Evolutionary conservation across 2,888 invertebrate species (phyloP).

Genomic region (Phyllotreta cruciferae): DNA sequence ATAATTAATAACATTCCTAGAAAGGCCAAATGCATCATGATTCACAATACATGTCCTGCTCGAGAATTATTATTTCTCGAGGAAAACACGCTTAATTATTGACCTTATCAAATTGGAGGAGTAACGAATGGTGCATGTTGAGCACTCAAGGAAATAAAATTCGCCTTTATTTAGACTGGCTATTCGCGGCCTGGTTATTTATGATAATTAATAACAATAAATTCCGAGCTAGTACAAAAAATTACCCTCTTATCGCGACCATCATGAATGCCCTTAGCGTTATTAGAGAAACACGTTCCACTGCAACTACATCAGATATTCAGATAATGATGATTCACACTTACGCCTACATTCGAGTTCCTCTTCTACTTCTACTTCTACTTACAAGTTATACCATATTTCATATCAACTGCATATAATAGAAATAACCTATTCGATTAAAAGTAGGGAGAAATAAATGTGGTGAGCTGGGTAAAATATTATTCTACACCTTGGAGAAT

Average conservation of each 20-base stretch:
- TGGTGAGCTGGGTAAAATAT: constrained; percentile 5
- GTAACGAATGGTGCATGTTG: too few relatives aligned
- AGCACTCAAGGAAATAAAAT: too few relatives aligned
- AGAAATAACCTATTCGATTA: too few relatives aligned
- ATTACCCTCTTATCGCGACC: too few relatives aligned
- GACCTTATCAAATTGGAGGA: too few relatives aligned
- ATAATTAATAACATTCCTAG: constrained; percentile 10
- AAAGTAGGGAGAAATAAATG: too few relatives aligned
- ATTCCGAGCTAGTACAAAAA: too few relatives aligned
- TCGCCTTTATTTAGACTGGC: too few relatives aligned
- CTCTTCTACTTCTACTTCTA: constrained; percentile 2
- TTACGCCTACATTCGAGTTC: constrained; percentile 1
- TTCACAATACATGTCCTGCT: constrained; percentile 1
- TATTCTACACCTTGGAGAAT: constrained; percentile 25
- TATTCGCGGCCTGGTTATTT: too few relatives aligned
- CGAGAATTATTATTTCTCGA: background rate
- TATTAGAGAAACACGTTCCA: constrained; percentile 7
- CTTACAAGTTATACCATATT: background rate
- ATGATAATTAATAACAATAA: too few relatives aligned
- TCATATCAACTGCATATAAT: too few relatives aligned
- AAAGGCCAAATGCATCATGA: constrained; percentile 11
- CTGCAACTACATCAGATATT: background rate
- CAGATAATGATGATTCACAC: constrained; percentile 4
- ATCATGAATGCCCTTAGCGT: constrained; percentile 16
- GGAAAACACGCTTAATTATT: background rate